Conservation (phyloP, 2,888 invertebrate genomes). For the Seira sanloemensis region DNA sequence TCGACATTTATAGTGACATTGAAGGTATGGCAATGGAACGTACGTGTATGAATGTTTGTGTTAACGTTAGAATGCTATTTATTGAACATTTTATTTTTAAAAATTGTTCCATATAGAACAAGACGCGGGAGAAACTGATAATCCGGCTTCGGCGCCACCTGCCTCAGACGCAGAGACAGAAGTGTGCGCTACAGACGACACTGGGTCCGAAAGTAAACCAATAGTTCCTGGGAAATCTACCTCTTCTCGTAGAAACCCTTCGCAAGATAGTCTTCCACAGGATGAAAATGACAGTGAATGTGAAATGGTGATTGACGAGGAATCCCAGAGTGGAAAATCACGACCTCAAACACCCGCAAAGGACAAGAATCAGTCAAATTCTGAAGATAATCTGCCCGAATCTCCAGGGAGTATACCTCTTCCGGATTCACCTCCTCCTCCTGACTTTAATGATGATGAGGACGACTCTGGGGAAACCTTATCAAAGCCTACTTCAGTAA, state of each 20-base stretch:
- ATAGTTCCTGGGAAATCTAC: background rate
- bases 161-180: background rate
- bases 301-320: slow-evolving; percentile 72
- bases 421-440: slow-evolving; percentile 69
- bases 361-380: background rate
- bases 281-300: slow-evolving; percentile 65
- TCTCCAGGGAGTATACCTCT: slow-evolving; percentile 70
- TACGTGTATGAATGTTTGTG: background rate
- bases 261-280: slow-evolving; percentile 8
- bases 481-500: background rate
- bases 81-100: no score
- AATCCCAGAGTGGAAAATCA: background rate
- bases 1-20: slow-evolving; percentile 82
- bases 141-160: background rate
- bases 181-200: background rate
- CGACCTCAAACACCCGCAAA: background rate
- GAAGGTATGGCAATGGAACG: slow-evolving; percentile 75
- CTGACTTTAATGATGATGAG: background rate
- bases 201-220: background rate
- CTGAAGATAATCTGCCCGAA: slow-evolving; percentile 17
- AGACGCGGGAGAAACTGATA: no score
- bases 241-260: background rate
- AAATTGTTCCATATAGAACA: no score
- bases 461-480: background rate
- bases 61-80: no score